Evolutionary conservation across 1,140 invertebrate species (phyloP).

Genomic region (Aphaenogaster ashmeadi): DNA sequence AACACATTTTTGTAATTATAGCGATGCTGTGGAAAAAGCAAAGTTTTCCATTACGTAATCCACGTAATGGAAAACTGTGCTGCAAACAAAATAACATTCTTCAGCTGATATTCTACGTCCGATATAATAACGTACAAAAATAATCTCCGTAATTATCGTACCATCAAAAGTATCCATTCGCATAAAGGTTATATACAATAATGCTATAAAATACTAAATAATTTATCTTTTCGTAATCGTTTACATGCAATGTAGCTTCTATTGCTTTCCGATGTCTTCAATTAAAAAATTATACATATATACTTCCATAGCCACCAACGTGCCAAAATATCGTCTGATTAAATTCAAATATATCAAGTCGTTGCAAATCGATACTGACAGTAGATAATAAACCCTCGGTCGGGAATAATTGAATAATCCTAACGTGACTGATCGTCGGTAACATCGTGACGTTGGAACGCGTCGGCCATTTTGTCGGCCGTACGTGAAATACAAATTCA

Average conservation of each 20-base stretch:
- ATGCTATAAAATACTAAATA: no score
- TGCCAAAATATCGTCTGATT: background rate
- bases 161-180: no score
- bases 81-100: background rate
- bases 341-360: background rate
- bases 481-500: background rate
- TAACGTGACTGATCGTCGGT: constrained; percentile 4
- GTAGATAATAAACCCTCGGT: background rate
- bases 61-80: background rate
- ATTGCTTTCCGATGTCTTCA: background rate
- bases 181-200: no score
- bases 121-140: background rate
- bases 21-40: background rate
- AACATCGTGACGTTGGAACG: background rate
- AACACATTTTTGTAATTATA: background rate
- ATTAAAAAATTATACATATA: background rate
- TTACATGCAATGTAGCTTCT: no score
- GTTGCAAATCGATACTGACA: background rate
- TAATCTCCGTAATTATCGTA: background rate
- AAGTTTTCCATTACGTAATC: background rate
- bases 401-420: background rate
- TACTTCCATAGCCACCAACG: background rate
- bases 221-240: no score
- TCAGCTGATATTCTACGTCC: background rate
- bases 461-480: background rate